A percentile compares a stretch with the other conserved stretches of the same genome.
These are phyloP conservation scores for Craterocephalus amniculus DNA, from an alignment of 2,797 vertebrate genomes.

Conservation along the genomic window DNA sequence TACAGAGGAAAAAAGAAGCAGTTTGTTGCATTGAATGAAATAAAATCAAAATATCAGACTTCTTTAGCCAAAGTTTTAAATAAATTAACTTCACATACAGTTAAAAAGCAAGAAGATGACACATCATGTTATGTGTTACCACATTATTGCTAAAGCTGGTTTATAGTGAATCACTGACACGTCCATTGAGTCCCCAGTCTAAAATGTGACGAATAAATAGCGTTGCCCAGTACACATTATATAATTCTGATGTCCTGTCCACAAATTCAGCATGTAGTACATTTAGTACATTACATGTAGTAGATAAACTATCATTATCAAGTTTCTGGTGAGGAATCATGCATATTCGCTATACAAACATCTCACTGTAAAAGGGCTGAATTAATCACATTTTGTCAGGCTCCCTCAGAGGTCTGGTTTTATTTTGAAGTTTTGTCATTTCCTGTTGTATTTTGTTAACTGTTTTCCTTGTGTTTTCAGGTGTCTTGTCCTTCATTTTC, in stretches of 20 bases:
- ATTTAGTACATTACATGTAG: background rate
- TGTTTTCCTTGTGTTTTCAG: too few relatives aligned
- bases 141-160: background rate
- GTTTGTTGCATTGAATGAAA: background rate
- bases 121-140: background rate
- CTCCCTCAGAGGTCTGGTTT: too few relatives aligned
- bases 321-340: background rate
- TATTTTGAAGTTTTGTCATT: too few relatives aligned
- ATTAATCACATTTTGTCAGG: background rate
- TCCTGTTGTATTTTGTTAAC: too few relatives aligned
- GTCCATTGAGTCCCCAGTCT: background rate
- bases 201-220: background rate
- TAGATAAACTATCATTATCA: background rate
- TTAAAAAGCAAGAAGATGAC: background rate
- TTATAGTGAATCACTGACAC: background rate
- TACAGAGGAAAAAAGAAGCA: slow-evolving; percentile 1
- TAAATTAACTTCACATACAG: background rate
- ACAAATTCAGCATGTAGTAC: background rate
- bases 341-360: background rate
- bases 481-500: too few relatives aligned
- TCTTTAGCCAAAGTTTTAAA: too few relatives aligned
- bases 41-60: too few relatives aligned
- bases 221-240: background rate
- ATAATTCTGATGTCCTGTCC: background rate
- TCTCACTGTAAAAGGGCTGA: background rate